Conservation (phyloP, 2,797 vertebrate species). For the Zalophus californianus region DNA sequence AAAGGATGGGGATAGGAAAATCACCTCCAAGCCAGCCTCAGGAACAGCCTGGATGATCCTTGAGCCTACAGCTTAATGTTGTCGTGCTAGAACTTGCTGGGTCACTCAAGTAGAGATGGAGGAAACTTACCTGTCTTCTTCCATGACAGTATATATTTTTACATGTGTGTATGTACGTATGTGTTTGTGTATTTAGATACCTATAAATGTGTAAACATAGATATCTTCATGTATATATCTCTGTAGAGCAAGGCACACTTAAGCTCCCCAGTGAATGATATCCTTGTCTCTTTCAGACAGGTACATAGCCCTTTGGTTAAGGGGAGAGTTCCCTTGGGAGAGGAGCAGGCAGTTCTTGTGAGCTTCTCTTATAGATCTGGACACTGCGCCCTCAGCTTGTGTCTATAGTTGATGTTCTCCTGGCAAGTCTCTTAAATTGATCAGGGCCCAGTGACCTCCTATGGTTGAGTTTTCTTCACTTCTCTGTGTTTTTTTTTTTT, state of each 20-base stretch:
- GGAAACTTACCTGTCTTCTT: background rate
- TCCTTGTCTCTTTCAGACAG: background rate
- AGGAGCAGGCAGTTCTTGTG: background rate
- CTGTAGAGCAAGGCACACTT: background rate
- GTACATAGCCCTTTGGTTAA: background rate
- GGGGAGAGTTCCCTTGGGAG: background rate
- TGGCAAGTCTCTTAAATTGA: background rate
- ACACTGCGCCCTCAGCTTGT: background rate
- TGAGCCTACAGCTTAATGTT: background rate
- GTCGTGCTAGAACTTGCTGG: background rate
- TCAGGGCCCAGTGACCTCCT: background rate
- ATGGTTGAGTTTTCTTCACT: background rate
- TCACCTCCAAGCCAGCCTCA: background rate
- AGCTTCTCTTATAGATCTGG: background rate
- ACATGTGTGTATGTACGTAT: background rate
- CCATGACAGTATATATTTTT: background rate
- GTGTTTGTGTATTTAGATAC: background rate
- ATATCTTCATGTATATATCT: background rate
- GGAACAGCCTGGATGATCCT: background rate
- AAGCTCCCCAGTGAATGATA: background rate
- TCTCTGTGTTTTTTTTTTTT: background rate
- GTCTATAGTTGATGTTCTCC: background rate
- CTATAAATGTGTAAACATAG: background rate
- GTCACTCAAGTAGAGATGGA: background rate
- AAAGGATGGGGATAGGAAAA: background rate